phyloP scores from a whole-genome alignment of 2,888 invertebrate genomes.

The Tolmerus cingulatus region DNA sequence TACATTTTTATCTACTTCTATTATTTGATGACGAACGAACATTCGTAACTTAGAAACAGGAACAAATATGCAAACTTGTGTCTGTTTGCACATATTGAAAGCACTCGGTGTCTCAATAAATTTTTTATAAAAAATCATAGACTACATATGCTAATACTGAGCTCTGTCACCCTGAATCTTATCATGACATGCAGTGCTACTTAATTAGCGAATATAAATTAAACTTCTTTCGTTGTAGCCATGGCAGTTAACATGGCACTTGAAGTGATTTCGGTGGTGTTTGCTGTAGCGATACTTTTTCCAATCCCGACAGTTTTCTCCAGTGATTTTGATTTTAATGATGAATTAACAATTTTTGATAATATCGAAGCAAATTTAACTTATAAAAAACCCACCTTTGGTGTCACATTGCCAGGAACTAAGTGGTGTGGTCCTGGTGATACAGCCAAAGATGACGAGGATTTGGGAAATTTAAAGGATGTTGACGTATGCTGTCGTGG shows the following conservation, averaged over 20 bases:
- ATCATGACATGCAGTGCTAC: background rate
- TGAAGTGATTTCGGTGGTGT: background rate
- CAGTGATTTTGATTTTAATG: background rate
- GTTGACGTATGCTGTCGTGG: constrained; percentile 87
- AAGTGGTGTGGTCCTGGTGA: constrained; percentile 93
- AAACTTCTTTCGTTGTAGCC: background rate
- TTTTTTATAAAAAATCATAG: background rate
- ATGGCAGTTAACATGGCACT: background rate
- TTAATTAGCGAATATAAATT: background rate
- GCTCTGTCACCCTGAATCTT: background rate
- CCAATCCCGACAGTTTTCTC: background rate
- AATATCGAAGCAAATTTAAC: background rate
- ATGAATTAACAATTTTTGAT: background rate
- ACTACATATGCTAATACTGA: background rate
- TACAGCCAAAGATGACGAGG: constrained; percentile 78
- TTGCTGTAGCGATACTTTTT: background rate
- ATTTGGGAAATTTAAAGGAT: constrained; percentile 80
- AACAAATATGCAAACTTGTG: background rate
- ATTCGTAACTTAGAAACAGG: background rate
- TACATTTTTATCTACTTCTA: background rate
- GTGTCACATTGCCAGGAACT: constrained; percentile 71
- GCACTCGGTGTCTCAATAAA: background rate
- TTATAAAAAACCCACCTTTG: background rate
- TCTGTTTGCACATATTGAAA: background rate
- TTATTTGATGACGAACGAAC: background rate